Evolutionary conservation across 2,797 vertebrate genomes (phyloP), one percentile per base, ranked within the genome.

Genomic region (Malacoraja senta): DNA sequence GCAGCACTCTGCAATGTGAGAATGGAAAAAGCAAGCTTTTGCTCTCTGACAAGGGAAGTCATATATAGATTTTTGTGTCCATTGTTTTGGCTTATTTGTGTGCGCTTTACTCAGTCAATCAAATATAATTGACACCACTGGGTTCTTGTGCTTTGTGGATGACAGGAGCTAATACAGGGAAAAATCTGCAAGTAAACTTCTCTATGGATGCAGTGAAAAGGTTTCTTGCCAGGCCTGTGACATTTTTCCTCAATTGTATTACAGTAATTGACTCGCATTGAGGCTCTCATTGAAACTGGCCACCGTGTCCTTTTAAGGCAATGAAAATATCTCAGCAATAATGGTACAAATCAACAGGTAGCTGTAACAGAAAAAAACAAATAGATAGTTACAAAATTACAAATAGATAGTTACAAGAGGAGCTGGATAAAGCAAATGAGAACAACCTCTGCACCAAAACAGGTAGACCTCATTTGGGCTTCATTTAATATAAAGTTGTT

Each of bases 101-200:
- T 98, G 98, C 96, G 97, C 98, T 98, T 98, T 99, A 98, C 98
- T 98, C 98, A 98, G 99, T 99, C 99, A 99, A 99, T 99, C 98
- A 99, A 98, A 99, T 99, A 99, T 99, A 99, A 99, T 99, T 99
- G 99, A 99, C 99, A 99, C 97, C 98, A 95, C 98, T 99, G 98
- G 97, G 98, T 98, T 98, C 96, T 97, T 97, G 97, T 97, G 97
- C 97, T 97, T 97, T 96, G 96, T 96, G 97, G 97, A 98, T 98
- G 98, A 99, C 98, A 98, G 97, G 97, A 97, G 96, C 97, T 98
- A 99, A 98, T 98, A 97, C 97, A 97, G 98, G 96, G 95, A 97
- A 96, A 97, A 96, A 95, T 96, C 96, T 94, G 95, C 96, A 96
- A 95, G 96, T 96, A 97, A 97, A 97, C 96, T 97, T 97, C 96